Percentiles rank a stretch among this genome's conserved stretches.
Conservation (phyloP, 1,140 invertebrate species). For the Chionoecetes opilio region DNA sequence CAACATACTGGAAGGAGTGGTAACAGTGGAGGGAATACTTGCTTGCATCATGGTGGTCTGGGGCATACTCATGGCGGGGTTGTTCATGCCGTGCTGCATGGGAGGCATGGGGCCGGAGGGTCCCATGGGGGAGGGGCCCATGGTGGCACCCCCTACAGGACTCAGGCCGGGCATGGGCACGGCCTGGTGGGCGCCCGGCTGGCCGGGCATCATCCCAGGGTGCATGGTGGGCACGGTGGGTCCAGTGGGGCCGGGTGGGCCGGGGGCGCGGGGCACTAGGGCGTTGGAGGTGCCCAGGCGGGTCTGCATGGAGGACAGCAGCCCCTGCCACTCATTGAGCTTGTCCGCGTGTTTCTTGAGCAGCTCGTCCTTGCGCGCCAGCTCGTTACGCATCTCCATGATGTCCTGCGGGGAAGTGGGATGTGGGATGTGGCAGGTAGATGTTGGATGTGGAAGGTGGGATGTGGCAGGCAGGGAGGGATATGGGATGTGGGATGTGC, state of each 20-base stretch:
- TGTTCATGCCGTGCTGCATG: conserved; percentile 74
- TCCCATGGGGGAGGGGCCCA: conserved; percentile 64
- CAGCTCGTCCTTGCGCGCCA: conserved; percentile 93
- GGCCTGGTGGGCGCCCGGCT: conserved; percentile 50
- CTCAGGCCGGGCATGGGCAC: conserved; percentile 77
- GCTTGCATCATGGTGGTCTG: conserved; percentile 76
- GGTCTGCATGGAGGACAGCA: conserved; percentile 90
- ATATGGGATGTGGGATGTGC: too few species aligned
- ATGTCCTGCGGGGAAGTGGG: conserved; percentile 87
- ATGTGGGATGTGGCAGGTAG: too few species aligned
- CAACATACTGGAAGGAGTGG: conserved; percentile 56
- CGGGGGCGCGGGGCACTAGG: conserved; percentile 65
- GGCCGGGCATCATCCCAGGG: conserved; percentile 64
- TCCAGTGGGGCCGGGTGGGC: background rate
- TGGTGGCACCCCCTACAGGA: conserved; percentile 71
- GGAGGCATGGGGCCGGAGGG: background rate
- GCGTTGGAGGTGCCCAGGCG: conserved; percentile 76
- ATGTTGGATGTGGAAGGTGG: too few species aligned
- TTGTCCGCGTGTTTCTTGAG: conserved; percentile 95
- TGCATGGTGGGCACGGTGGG: conserved; percentile 47
- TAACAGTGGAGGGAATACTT: conserved; percentile 68
- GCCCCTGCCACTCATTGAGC: conserved; percentile 93
- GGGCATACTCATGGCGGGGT: conserved; percentile 70
- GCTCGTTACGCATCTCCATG: conserved; percentile 91
- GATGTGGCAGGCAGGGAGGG: too few species aligned